These are phyloP conservation scores for Lasioglossum lativentre DNA, from an alignment of 2,888 invertebrate species.

Conservation along the genomic window DNA sequence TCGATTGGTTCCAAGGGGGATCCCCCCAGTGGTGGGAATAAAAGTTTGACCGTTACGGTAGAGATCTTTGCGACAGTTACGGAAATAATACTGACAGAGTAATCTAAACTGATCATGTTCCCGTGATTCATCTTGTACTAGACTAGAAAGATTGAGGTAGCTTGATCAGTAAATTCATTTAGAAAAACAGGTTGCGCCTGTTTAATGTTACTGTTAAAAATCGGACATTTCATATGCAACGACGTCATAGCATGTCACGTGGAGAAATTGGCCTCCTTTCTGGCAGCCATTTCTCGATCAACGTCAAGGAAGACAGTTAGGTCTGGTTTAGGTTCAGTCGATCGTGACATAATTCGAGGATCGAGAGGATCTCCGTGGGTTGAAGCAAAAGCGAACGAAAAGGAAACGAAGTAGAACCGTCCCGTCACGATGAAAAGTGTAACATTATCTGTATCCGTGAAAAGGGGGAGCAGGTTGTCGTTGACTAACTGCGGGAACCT, in stretches of 20 bases:
- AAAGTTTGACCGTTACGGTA: too few relatives aligned
- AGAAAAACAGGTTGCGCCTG: too few relatives aligned
- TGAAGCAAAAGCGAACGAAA: background rate
- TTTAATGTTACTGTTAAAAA: too few relatives aligned
- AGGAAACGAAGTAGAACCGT: background rate
- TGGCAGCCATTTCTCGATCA: background rate
- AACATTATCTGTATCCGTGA: slow-evolving; percentile 32
- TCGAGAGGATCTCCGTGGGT: background rate
- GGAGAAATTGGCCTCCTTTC: background rate
- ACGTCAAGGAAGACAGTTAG: background rate
- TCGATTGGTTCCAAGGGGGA: too few relatives aligned
- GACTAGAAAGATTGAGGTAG: too few relatives aligned
- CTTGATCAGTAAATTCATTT: too few relatives aligned
- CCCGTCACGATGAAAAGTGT: slow-evolving; percentile 16
- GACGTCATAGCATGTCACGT: background rate
- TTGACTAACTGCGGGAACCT: slow-evolving; percentile 38
- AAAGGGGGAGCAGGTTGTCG: slow-evolving; percentile 44
- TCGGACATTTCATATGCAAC: too few relatives aligned
- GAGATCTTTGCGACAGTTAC: too few relatives aligned
- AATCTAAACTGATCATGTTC: too few relatives aligned
- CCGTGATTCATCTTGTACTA: too few relatives aligned
- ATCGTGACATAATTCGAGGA: background rate
- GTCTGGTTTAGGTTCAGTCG: background rate
- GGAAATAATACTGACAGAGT: too few relatives aligned
- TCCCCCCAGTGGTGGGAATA: too few relatives aligned